Evolutionary conservation across 1,140 invertebrate species (phyloP), one percentile per base, ranked within the genome.

Genomic region (Cyphomyrmex costatus): DNA sequence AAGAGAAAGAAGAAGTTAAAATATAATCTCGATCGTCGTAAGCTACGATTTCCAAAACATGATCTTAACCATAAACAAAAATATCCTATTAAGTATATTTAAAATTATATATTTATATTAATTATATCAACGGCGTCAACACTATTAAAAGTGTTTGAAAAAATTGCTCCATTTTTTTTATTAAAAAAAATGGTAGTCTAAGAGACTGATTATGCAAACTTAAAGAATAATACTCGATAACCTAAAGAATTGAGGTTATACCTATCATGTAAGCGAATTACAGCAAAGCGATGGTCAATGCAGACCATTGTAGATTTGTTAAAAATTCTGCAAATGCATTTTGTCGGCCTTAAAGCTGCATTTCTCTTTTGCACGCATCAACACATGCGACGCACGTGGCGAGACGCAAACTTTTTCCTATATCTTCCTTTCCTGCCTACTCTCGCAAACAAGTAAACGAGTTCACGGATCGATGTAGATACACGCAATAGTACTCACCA

Each of bases 241-340:
- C 1, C 2, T 4, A 46, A 12, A 56, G 56, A n/a, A 24, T 27
- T 63, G n/a, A 19, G 7, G 14, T 53, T 51, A 68, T 42, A 24
- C 42, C 24, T 42, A 24, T 80, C 24, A 10, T 12, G 3, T 36
- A 63, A 27, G 42, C 51, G n/a, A 73, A 65, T 24, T 30, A 60
- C 21, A 65, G 63, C 16, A 7, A 63, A 85, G 85, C 30, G 60
- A 85, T 42, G 12, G 24, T 36, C 24, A 80, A 76, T 36, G 19
- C 53, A 51, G n/a, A 33, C 7, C 30, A 60, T 77, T 56, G 51
- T 24, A 61, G 36, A 88, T 86, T 36, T 63, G 71, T 86, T 78
- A 53, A 88, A 88, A 88, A 88, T 86, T 88, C 63, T 6, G n/a
- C 33, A 73, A 86, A 85, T 86, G 84, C 82, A 78, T 58, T 85